A percentile compares a stretch with the other conserved stretches of the same genome.
Evolutionary conservation across 1,140 invertebrate species (phyloP).

Genomic region (Drosophila ogumai): DNA sequence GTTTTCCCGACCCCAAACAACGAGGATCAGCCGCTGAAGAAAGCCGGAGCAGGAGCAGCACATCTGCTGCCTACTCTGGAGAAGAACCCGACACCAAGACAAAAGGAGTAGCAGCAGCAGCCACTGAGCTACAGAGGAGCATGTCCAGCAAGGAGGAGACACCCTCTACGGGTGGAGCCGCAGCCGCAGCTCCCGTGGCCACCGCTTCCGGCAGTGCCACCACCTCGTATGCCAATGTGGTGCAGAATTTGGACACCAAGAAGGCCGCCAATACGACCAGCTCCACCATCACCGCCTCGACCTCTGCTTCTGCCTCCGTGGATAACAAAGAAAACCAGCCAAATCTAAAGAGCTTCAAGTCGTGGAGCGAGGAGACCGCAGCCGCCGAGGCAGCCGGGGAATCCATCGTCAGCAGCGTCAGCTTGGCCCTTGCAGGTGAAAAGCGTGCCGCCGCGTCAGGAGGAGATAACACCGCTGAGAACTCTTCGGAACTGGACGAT

Average conservation of each 20-base stretch:
- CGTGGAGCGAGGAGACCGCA: conserved; percentile 80
- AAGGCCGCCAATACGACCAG: conserved; percentile 44
- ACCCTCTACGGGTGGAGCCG: conserved; percentile 33
- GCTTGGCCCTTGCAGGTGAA: conserved; percentile 57
- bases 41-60: conserved; percentile 39
- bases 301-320: conserved; percentile 28
- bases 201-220: conserved; percentile 33
- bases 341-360: conserved; percentile 77
- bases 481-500: conserved; percentile 85
- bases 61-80: conserved; percentile 68
- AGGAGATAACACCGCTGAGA: conserved; percentile 79
- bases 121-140: conserved; percentile 28
- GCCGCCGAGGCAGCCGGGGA: conserved; percentile 67
- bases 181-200: conserved; percentile 24
- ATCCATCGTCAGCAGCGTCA: conserved; percentile 29
- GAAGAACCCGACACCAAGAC: conserved; percentile 28
- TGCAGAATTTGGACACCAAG: conserved; percentile 78
- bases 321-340: conserved; percentile 83
- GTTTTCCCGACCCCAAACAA: conserved; percentile 65
- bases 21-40: conserved; percentile 27
- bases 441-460: conserved; percentile 74
- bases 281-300: conserved; percentile 7
- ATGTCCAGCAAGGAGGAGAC: conserved; percentile 83
- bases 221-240: conserved; percentile 79
- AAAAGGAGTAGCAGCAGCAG: conserved; percentile 27